Conservation (phyloP, 2,888 invertebrate genomes). For the Matsumyia berberina region DNA sequence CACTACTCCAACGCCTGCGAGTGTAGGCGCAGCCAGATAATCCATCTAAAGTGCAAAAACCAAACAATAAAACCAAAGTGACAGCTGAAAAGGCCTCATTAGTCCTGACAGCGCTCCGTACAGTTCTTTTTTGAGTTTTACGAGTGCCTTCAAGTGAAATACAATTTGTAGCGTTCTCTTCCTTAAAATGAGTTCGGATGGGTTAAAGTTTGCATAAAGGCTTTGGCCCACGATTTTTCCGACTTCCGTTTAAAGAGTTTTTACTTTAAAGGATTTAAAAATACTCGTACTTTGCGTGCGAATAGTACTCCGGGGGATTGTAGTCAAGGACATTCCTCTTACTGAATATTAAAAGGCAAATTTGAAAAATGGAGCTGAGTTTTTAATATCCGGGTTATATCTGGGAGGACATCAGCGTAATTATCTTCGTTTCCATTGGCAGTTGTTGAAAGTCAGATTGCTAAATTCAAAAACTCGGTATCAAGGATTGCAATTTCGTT, state of each 20-base stretch:
- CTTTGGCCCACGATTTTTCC: too few species aligned
- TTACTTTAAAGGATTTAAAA: not conserved
- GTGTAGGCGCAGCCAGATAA: constrained; percentile 7
- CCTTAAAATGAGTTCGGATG: constrained; percentile 25
- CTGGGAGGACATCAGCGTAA: constrained; percentile 7
- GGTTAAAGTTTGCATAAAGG: too few species aligned
- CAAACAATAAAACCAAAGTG: constrained; percentile 42
- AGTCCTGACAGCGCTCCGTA: constrained; percentile 39
- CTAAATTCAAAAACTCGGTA: not conserved
- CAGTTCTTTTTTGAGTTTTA: constrained; percentile 18
- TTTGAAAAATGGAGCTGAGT: not conserved
- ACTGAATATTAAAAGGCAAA: not conserved
- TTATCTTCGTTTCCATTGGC: not conserved
- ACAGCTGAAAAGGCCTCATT: constrained; percentile 67
- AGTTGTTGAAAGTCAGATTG: constrained; percentile 3
- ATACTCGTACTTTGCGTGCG: not conserved
- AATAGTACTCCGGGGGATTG: not conserved
- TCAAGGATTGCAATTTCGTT: not conserved
- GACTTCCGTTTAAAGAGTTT: constrained; percentile 2
- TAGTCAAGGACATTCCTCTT: constrained; percentile 8
- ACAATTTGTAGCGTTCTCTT: constrained; percentile 34
- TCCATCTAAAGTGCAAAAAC: constrained; percentile 40
- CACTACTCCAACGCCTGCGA: constrained; percentile 4
- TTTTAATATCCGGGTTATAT: constrained; percentile 22
- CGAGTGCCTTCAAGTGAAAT: constrained; percentile 16